Evolutionary conservation across 1,140 invertebrate species (phyloP).

Genomic region (Drosophila prosaltans): DNA sequence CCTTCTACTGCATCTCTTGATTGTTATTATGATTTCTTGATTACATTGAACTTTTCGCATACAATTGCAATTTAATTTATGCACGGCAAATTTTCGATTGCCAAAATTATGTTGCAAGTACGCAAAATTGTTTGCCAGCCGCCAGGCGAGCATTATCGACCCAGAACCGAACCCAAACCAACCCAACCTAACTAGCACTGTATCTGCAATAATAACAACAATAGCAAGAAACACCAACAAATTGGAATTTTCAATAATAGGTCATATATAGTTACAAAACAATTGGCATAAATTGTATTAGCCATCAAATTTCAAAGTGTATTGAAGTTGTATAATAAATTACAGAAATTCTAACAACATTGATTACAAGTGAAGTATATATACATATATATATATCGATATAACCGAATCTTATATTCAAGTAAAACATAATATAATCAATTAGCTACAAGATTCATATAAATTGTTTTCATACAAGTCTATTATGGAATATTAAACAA

Average conservation of each 20-base stretch:
- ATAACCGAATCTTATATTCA: no score
- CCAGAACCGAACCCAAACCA: neutral
- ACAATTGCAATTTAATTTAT: conserved; percentile 72
- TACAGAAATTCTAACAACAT: conserved; percentile 11
- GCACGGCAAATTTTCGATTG: conserved; percentile 43
- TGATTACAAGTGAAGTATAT: neutral
- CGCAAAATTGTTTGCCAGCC: conserved; percentile 21
- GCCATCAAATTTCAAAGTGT: conserved; percentile 40
- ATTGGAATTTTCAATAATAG: conserved; percentile 61
- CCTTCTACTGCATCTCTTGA: neutral
- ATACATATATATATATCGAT: no score
- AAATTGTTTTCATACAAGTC: no score
- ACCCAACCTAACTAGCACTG: neutral
- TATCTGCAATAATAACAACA: conserved; percentile 20
- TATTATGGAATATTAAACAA: no score
- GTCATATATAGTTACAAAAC: conserved; percentile 12
- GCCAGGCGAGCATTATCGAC: conserved; percentile 4
- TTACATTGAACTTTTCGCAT: conserved; percentile 59
- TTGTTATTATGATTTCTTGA: conserved; percentile 29
- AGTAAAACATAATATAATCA: no score
- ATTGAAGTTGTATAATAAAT: conserved; percentile 30
- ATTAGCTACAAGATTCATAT: no score
- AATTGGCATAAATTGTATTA: conserved; percentile 51
- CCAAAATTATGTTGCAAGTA: conserved; percentile 36
- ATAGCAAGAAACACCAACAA: conserved; percentile 33